Conservation (phyloP, 2,888 invertebrate genomes). For the Chalcis sispes region DNA sequence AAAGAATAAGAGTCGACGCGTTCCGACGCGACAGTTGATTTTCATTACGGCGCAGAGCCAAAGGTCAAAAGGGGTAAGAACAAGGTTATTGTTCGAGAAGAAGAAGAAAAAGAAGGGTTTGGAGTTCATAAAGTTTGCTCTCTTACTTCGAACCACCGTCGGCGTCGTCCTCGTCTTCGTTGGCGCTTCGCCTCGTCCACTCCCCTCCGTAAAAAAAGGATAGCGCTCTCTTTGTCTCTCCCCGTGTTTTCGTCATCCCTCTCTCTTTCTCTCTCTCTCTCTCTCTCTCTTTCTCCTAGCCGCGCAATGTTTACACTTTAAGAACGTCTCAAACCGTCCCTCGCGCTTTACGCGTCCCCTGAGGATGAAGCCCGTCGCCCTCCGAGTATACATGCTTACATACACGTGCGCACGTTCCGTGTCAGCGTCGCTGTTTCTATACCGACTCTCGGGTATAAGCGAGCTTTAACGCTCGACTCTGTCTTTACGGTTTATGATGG, state of each 20-base stretch:
- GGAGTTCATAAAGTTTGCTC: conserved; percentile 46
- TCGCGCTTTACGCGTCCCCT: conserved; percentile 44
- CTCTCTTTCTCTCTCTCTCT: background rate
- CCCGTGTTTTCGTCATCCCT: background rate
- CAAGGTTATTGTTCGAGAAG: conserved; percentile 42
- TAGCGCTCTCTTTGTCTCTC: background rate
- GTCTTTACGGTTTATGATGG: too few relatives aligned
- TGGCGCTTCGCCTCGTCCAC: too few relatives aligned
- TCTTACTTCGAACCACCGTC: too few relatives aligned
- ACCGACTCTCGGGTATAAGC: too few relatives aligned
- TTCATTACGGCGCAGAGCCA: conserved; percentile 30
- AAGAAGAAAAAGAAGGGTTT: too few relatives aligned
- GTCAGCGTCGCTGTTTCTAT: too few relatives aligned
- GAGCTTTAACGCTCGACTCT: too few relatives aligned
- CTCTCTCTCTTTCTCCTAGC: background rate
- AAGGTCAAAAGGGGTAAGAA: conserved; percentile 31
- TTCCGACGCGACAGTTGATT: conserved; percentile 30
- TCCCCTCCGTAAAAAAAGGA: background rate
- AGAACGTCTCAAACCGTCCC: conserved; percentile 51
- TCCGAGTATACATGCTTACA: background rate
- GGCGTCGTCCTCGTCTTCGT: conserved; percentile 12
- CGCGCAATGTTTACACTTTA: conserved; percentile 47
- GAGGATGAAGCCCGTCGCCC: conserved; percentile 17
- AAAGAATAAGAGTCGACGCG: background rate
- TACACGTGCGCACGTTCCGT: background rate